Evolutionary conservation across 2,797 vertebrate species (phyloP), one percentile per base, ranked within the genome.

Genomic region (Onychomys arenicola): DNA sequence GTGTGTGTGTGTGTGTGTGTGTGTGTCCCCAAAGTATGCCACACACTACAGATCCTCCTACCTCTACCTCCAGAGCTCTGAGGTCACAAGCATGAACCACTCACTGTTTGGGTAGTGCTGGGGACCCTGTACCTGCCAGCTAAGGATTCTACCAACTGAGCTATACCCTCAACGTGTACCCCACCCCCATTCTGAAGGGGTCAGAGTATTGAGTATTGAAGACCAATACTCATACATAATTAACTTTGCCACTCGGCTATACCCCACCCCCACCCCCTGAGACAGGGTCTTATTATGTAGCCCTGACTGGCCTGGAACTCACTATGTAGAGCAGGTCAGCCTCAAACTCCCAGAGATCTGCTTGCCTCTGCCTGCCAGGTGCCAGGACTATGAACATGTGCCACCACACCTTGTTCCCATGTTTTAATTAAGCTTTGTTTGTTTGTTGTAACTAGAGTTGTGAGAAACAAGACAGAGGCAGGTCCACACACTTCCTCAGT

Each of bases 361-460:
- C 46, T 37, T 89, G 52, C 34, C 43, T 90, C 73, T 78, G 59
- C 23, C 52, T 57, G 25, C 67, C 85, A 32, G 61, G 43, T 29
- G 32, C 75, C 65, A 61, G 13, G 43, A 17, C 29, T 34, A n/a
- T 7, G 29, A 65, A 32, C 65, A 3, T n/a, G 32, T 86, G 34
- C 65, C 65, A 49, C 27, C 76, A 69, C 17, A 9, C 27, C 17
- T 65, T 29, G 17, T 9, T 8, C 19, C 46, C 29, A 17, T 19
- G 52, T 89, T 95, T 67, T 85, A 92, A 86, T 61, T 76, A 76
- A 67, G 75, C 21, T 43, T 86, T n/a, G 21, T 57, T 80, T 29
- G 81, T 81, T 81, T 43, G 29, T 92, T 61, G 40, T 71, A 81
- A 82, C 63, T 49, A n/a, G 67, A 96, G 11, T 69, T 80, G 25